Base-by-base conservation (phyloP, 2,113 vertebrate genomes). In the Coracopsis vasa region DNA sequence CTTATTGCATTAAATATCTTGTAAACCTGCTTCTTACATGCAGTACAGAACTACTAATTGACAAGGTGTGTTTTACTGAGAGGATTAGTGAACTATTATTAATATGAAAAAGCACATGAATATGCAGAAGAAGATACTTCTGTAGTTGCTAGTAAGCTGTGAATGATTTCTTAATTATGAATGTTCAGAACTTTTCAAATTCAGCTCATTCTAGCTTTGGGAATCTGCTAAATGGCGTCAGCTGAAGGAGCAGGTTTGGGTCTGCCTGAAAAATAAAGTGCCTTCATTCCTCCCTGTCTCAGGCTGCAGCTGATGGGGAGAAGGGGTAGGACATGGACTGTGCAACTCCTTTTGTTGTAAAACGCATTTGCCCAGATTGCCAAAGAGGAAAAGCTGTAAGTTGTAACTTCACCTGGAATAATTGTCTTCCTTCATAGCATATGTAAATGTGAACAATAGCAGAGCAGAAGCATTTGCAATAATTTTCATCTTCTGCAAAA, bases 1-100 rank as follows among this genome's bases (percentile, higher is more conserved):
- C 93, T 92, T 51, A 61, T 81, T 87, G 6, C 37, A 75, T 33
- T 90, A 72, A 86, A 75, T 86, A 64, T 67, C 25, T 18, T 79
- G 16, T 75, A 88, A 86, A 66, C 19, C n/a, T 65, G 33, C 13
- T 84, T 21, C 41, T 82, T 53, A 72, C 8, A 39, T 71, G 39
- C 29, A 71, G 51, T 48, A 53, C 24, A 75, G 67, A 88, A 71
- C 33, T 74, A 66, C 44, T 90, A 78, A 50, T 44, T 87, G 86
- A 80, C 54, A 88, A 83, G 16, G 1, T 78, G 18, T 67, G 18
- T 74, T 92, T 92, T 44, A 44, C 39, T 28, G 27, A 80, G 28
- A 45, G 35, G 27, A 10, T 89, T 69, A 73, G 35, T 50, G 39
- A 78, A 41, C 16, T 75, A 29, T 67, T 80, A 56, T 45, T 70